Percentiles rank a stretch among this genome's conserved stretches.
phyloP scores from a whole-genome alignment of 2,113 vertebrate genomes.

The Tylochromis polylepis region DNA sequence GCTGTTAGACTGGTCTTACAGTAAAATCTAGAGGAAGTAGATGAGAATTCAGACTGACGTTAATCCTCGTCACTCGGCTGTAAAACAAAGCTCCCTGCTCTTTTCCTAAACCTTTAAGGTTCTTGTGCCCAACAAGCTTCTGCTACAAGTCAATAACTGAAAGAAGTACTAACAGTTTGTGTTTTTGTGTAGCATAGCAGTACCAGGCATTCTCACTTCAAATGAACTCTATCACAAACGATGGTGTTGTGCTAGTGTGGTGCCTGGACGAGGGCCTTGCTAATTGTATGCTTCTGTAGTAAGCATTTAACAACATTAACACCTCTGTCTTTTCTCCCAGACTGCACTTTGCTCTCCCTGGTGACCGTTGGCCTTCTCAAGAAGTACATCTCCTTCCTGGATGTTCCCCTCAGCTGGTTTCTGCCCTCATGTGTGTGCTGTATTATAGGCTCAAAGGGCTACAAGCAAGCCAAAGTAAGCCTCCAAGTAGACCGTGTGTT shows the following conservation, averaged over 20 bases:
- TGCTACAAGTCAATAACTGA: background rate
- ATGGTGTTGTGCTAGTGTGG: background rate
- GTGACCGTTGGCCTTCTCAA: constrained; percentile 81
- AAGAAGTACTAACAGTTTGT: background rate
- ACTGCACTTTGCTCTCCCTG: constrained; percentile 78
- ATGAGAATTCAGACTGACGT: background rate
- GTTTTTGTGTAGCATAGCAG: background rate
- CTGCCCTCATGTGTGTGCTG: constrained; percentile 69
- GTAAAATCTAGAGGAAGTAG: background rate
- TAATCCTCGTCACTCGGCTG: background rate
- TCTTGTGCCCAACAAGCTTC: background rate
- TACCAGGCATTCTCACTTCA: background rate
- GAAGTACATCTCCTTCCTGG: constrained; percentile 87
- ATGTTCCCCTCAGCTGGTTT: constrained; percentile 83
- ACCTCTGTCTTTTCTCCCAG: constrained; percentile 59
- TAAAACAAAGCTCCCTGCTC: background rate
- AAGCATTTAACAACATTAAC: background rate
- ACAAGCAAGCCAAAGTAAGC: constrained; percentile 82
- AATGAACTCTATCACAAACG: background rate
- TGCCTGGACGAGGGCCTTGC: background rate
- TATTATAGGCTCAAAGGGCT: constrained; percentile 73
- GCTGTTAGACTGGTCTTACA: background rate
- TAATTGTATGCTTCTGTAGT: background rate
- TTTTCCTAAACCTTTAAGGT: background rate
- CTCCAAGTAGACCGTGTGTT: background rate